Conservation (phyloP, 2,888 invertebrate species). For the Adineta ricciae region DNA sequence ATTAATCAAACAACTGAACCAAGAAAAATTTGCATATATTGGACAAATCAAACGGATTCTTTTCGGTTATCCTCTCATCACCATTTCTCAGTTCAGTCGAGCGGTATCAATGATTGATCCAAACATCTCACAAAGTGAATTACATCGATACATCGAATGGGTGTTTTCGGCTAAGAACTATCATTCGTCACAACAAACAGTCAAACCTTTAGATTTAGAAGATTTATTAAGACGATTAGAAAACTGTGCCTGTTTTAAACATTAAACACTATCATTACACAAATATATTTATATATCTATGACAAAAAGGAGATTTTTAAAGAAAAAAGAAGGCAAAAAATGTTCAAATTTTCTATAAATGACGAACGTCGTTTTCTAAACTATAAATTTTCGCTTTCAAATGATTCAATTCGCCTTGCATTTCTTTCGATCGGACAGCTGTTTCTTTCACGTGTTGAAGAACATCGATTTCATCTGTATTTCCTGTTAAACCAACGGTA, state of each 20-base stretch:
- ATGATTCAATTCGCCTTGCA: constrained; percentile 47
- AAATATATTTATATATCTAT: background rate
- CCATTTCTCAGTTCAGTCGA: background rate
- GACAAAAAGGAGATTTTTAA: background rate
- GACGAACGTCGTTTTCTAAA: constrained; percentile 47
- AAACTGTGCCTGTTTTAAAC: constrained; percentile 13
- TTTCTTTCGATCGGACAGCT: constrained; percentile 45
- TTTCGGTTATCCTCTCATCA: background rate
- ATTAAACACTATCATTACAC: constrained; percentile 4
- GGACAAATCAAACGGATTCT: background rate
- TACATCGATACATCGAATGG: constrained; percentile 9
- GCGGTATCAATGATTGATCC: background rate
- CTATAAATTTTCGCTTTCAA: constrained; percentile 49
- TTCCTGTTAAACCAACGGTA: constrained; percentile 39
- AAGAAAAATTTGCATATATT: background rate
- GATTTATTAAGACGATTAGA: constrained; percentile 21
- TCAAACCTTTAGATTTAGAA: constrained; percentile 16
- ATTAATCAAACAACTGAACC: background rate
- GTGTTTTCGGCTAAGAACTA: background rate
- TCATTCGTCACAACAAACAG: background rate
- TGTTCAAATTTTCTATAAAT: constrained; percentile 39
- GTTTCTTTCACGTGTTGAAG: constrained; percentile 46
- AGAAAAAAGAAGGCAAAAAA: background rate
- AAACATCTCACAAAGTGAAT: background rate
- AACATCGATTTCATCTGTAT: constrained; percentile 43